phyloP scores from a whole-genome alignment of 2,113 vertebrate genomes.

The Ranitomeya imitator region DNA sequence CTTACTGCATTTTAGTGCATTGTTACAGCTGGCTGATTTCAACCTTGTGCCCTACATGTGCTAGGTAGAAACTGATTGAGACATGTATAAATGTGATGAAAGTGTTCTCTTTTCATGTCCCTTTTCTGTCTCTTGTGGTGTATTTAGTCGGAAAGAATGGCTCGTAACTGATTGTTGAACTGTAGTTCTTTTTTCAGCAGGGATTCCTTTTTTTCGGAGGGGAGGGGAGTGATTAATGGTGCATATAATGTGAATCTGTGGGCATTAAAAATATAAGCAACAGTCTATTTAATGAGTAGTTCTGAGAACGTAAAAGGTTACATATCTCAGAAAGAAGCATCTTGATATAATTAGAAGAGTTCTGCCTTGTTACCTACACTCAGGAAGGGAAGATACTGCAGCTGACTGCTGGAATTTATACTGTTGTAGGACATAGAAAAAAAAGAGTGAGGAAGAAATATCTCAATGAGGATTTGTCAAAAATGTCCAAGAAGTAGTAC shows the following conservation, averaged over 20 bases:
- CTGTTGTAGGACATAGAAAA: not conserved
- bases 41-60: constrained; percentile 51
- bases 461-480: not conserved
- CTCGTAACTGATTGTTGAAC: constrained; percentile 45
- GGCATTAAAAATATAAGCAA: constrained; percentile 49
- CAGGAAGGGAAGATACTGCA: constrained; percentile 8
- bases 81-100: constrained; percentile 51
- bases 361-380: constrained; percentile 49
- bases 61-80: constrained; percentile 53
- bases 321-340: constrained; percentile 18
- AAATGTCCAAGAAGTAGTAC: not conserved
- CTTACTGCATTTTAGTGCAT: constrained; percentile 47
- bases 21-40: constrained; percentile 54
- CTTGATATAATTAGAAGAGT: constrained; percentile 48
- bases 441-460: not conserved
- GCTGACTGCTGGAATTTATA: constrained; percentile 18
- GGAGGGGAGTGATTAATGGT: constrained; percentile 34
- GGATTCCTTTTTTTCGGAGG: not conserved
- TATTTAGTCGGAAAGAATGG: constrained; percentile 46
- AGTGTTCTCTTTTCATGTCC: constrained; percentile 17
- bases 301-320: constrained; percentile 12
- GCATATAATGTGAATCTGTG: constrained; percentile 47
- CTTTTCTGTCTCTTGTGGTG: constrained; percentile 39
- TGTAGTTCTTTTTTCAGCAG: constrained; percentile 24
- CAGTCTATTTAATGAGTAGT: constrained; percentile 46